These are phyloP conservation scores for Drosophila anomalata DNA, from an alignment of 2,888 invertebrate species.

Conservation along the genomic window DNA sequence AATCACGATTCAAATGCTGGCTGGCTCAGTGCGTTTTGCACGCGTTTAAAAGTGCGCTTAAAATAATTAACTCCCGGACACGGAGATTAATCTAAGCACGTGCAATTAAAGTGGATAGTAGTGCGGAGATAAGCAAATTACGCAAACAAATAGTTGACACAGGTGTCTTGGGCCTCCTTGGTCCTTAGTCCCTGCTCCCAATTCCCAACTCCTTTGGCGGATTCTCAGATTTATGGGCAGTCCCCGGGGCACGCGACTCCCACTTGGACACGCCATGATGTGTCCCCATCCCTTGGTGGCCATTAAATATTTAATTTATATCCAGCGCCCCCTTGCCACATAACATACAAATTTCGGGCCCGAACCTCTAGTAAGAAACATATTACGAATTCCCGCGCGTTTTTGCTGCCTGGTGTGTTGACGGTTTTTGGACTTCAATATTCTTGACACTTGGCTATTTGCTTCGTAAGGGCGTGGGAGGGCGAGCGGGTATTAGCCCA, in stretches of 20 bases:
- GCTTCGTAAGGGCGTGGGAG: constrained; percentile 22
- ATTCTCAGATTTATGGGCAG: constrained; percentile 37
- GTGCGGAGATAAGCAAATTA: constrained; percentile 40
- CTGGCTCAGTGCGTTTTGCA: constrained; percentile 36
- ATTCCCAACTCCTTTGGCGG: constrained; percentile 23
- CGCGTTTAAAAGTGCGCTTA: constrained; percentile 42
- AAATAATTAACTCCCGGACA: constrained; percentile 34
- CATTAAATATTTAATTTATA: constrained; percentile 43
- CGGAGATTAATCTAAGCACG: constrained; percentile 32
- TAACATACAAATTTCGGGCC: constrained; percentile 22
- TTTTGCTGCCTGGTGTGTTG: constrained; percentile 19
- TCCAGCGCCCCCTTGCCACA: neutral
- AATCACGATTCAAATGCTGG: constrained; percentile 17
- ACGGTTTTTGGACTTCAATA: constrained; percentile 20
- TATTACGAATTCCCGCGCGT: constrained; percentile 24
- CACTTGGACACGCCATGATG: constrained; percentile 34
- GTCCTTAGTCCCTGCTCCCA: neutral
- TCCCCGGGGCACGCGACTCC: constrained; percentile 25
- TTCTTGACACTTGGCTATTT: constrained; percentile 24
- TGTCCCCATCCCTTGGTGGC: neutral
- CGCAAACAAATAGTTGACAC: constrained; percentile 49
- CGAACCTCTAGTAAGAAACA: constrained; percentile 9
- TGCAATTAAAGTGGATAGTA: constrained; percentile 37
- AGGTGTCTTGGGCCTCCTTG: constrained; percentile 33
- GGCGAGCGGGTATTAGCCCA: constrained; percentile 16